phyloP scores from a whole-genome alignment of 2,888 invertebrate genomes.

The Sturmia bella region DNA sequence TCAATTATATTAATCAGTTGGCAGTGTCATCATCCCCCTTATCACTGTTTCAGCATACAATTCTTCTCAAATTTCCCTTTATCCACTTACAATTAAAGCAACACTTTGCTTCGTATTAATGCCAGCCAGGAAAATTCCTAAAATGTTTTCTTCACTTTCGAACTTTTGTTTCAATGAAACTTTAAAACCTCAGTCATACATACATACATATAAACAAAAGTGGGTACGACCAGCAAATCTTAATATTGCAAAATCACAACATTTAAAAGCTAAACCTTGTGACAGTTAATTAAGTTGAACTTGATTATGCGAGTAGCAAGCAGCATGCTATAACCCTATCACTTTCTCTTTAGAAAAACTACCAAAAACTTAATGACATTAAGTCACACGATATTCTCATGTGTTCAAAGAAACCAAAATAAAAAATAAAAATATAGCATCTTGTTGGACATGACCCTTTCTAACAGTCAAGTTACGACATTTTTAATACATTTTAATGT shows the following conservation, averaged over 20 bases:
- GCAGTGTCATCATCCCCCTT: too few species aligned
- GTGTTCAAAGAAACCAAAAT: not conserved
- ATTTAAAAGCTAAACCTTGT: conserved; percentile 43
- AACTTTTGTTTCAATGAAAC: not conserved
- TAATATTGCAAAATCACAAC: not conserved
- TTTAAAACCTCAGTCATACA: not conserved
- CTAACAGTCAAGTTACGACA: conserved; percentile 1
- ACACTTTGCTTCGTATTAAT: not conserved
- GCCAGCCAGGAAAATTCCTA: not conserved
- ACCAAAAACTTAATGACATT: conserved; percentile 41
- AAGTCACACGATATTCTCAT: conserved; percentile 57
- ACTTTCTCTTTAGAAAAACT: conserved; percentile 31
- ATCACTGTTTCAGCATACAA: too few species aligned
- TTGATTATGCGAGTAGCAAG: conserved; percentile 39
- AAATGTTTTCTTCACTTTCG: conserved; percentile 12
- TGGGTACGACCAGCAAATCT: not conserved
- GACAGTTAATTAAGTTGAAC: conserved; percentile 63
- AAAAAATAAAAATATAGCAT: conserved; percentile 38
- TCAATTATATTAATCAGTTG: too few species aligned
- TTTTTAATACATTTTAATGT: not conserved
- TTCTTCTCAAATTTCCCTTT: too few species aligned
- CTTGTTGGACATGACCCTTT: conserved; percentile 58
- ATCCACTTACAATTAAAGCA: too few species aligned
- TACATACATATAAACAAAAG: conserved; percentile 3
- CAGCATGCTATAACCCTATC: conserved; percentile 31